These are phyloP conservation scores for Epizoanthus scotinus DNA, from an alignment of 92 coral and sea anemone genomes.

Conservation along the genomic window DNA sequence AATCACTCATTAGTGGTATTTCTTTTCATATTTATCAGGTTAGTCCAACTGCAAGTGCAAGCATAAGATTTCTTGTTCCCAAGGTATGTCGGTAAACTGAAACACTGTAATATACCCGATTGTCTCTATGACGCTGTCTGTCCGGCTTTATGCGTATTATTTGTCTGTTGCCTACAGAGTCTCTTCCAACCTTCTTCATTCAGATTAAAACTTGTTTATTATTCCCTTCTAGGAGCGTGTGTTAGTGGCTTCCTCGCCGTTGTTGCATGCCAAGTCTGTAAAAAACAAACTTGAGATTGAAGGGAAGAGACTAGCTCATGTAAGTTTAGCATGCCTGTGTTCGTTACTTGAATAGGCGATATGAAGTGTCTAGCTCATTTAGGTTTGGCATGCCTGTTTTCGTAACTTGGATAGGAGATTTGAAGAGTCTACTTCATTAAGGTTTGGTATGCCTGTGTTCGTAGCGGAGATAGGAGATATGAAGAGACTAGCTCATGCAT, in stretches of 20 bases:
- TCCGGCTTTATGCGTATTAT: neutral
- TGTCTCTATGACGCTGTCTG: too few species aligned
- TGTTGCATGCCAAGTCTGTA: slow-evolving; percentile 15
- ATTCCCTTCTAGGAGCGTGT: neutral
- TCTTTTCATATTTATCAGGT: neutral
- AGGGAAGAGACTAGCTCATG: slow-evolving; percentile 30
- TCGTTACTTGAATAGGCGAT: neutral
- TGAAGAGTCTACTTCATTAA: neutral
- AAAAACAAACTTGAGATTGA: slow-evolving; percentile 29
- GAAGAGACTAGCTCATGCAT: neutral
- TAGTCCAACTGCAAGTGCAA: slow-evolving; percentile 34
- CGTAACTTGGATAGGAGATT: neutral
- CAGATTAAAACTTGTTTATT: neutral
- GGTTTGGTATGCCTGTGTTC: neutral
- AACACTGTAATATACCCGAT: too few species aligned
- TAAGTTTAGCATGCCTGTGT: neutral
- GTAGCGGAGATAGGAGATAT: too few species aligned
- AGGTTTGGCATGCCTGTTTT: neutral
- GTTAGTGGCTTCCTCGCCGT: slow-evolving; percentile 12
- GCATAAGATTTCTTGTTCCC: slow-evolving; percentile 26
- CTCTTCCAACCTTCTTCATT: neutral
- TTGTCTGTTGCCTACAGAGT: neutral
- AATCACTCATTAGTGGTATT: neutral
- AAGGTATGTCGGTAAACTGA: neutral
- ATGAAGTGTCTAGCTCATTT: too few species aligned